Evolutionary conservation across 2,797 vertebrate genomes (phyloP).

Genomic region (Pseudochaenichthys georgianus): DNA sequence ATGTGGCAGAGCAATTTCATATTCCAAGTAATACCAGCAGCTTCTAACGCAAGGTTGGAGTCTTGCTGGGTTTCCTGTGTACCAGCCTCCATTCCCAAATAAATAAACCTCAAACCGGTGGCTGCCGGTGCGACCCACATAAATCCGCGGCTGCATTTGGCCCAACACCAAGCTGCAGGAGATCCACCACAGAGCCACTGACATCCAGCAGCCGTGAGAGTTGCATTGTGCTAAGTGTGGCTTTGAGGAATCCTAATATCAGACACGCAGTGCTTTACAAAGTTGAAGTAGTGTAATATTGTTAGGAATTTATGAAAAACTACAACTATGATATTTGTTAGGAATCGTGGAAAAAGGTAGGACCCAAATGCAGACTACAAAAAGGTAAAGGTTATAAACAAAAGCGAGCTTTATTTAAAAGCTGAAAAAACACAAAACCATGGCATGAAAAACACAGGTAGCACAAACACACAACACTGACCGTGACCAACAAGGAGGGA

Average conservation of each 20-base stretch:
- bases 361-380: too few species aligned
- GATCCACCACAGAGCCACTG: slow-evolving; percentile 75
- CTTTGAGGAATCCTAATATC: slow-evolving; percentile 34
- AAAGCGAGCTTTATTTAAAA: too few species aligned
- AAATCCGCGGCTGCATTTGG: slow-evolving; percentile 78
- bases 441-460: too few species aligned
- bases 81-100: slow-evolving; percentile 77
- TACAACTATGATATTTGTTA: too few species aligned
- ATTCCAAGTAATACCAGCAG: slow-evolving; percentile 80
- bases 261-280: slow-evolving; percentile 8
- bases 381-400: too few species aligned
- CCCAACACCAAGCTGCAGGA: slow-evolving; percentile 80
- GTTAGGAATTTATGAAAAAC: slow-evolving; percentile 7
- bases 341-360: too few species aligned
- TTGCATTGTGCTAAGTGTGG: slow-evolving; percentile 46
- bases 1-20: slow-evolving; percentile 78
- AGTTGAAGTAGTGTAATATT: neutral
- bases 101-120: slow-evolving; percentile 83
- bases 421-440: too few species aligned
- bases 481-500: too few species aligned
- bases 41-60: slow-evolving; percentile 66
- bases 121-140: slow-evolving; percentile 75
- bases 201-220: slow-evolving; percentile 59
- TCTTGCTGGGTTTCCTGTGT: slow-evolving; percentile 78
- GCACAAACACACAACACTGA: too few species aligned